A percentile compares a stretch with the other conserved stretches of the same genome.
Evolutionary conservation across 2,797 vertebrate genomes (phyloP).

Genomic region (Malurus splendens): DNA sequence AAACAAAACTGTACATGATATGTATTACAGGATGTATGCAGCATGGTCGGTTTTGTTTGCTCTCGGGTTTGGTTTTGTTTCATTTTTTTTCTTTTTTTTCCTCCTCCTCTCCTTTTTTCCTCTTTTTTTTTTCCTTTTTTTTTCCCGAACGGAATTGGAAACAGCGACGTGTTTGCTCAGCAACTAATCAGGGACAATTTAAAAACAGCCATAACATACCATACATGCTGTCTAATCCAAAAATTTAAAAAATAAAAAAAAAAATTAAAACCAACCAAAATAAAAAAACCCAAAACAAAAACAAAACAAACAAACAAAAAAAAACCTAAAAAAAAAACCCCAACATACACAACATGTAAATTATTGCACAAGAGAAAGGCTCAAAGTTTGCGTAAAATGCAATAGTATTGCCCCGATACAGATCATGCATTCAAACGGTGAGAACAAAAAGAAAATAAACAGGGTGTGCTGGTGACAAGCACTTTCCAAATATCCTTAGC

Average conservation of each 20-base stretch:
- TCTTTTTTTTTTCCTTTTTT: background rate
- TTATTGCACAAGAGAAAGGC: constrained; percentile 99
- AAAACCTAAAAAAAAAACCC: constrained; percentile 34
- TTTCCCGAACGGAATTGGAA: constrained; percentile 89
- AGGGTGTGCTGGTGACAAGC: constrained; percentile 97
- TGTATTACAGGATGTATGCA: constrained; percentile 98
- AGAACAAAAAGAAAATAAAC: constrained; percentile 80
- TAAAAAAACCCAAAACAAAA: background rate
- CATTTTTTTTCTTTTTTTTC: background rate
- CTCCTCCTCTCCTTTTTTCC: background rate
- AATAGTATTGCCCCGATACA: constrained; percentile 99
- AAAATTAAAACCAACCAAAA: constrained; percentile 60
- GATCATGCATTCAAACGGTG: constrained; percentile 99
- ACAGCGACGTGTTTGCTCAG: constrained; percentile 97
- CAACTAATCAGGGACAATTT: constrained; percentile 97
- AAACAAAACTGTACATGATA: constrained; percentile 99
- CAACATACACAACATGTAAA: constrained; percentile 99
- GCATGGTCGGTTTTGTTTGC: constrained; percentile 80
- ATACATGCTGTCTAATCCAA: constrained; percentile 96
- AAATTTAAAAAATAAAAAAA: constrained; percentile 50
- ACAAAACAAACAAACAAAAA: constrained; percentile 41
- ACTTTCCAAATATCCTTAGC: constrained; percentile 86
- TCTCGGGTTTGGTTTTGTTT: constrained; percentile 55
- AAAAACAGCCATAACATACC: constrained; percentile 98
- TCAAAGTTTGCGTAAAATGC: constrained; percentile 99